Evolutionary conservation across 2,888 invertebrate genomes (phyloP).

Genomic region (Eupithecia centaureata): DNA sequence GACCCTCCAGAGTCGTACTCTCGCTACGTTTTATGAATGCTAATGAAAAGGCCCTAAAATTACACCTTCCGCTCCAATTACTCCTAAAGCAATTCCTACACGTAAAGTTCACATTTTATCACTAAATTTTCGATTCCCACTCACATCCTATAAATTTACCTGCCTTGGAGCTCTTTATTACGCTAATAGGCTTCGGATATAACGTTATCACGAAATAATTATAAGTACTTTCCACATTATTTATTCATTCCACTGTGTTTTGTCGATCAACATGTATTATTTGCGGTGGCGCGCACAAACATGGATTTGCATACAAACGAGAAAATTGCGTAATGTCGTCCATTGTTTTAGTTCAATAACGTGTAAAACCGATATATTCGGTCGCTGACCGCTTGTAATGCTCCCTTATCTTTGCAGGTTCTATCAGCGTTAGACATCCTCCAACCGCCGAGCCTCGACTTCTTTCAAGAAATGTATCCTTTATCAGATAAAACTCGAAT

Average conservation of each 20-base stretch:
- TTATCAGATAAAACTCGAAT: conserved; percentile 50
- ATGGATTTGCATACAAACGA: conserved; percentile 60
- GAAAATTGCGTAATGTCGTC: conserved; percentile 47
- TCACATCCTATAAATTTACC: conserved; percentile 41
- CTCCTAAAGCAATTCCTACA: conserved; percentile 37
- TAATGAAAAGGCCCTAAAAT: conserved; percentile 50
- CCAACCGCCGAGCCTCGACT: conserved; percentile 99
- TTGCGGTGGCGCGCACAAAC: conserved; percentile 57
- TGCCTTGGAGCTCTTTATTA: conserved; percentile 46
- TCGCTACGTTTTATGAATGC: conserved; percentile 43
- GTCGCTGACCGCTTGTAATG: conserved; percentile 25
- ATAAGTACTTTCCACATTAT: conserved; percentile 61
- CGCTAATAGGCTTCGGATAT: conserved; percentile 51
- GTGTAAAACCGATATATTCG: conserved; percentile 40
- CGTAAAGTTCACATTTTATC: conserved; percentile 43
- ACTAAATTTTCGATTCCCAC: conserved; percentile 38
- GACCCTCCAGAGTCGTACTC: conserved; percentile 37
- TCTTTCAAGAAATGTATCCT: conserved; percentile 99
- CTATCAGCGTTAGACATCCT: conserved; percentile 98
- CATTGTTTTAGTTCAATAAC: conserved; percentile 52
- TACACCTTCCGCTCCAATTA: conserved; percentile 47
- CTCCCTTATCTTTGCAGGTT: conserved; percentile 88
- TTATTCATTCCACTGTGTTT: conserved; percentile 70
- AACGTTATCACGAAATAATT: conserved; percentile 62
- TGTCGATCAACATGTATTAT: conserved; percentile 67